Evolutionary conservation across 2,797 vertebrate species (phyloP), one percentile per base, ranked within the genome.

Genomic region (Lepus oiostolus): DNA sequence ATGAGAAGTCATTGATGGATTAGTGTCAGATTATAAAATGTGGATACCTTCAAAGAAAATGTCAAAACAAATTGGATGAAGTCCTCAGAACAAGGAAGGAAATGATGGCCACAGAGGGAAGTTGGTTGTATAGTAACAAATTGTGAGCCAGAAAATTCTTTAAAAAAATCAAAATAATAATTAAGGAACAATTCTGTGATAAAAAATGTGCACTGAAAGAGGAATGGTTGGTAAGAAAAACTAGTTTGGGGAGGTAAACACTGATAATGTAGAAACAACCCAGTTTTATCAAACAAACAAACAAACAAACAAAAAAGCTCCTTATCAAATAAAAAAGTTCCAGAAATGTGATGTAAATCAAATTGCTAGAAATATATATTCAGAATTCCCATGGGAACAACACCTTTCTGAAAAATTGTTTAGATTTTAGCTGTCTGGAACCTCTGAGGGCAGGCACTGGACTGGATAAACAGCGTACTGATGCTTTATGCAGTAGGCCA

Each of bases 191-290:
- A 85, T 68, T 68, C 75, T 67, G 28, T 35, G 42, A 88, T 95
- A 63, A 75, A 88, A 87, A 76, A 87, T 71, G 47, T 70, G 7
- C 60, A 6, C 72, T 96, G 19, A 81, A 77, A 86, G 16, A 67
- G 65, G 80, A 88, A 42, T 12, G 2, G 0, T 22, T 30, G 28
- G 12, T 62, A 47, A 82, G 58, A 60, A 93, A 82, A 76, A 32
- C 26, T 77, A 50, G 19, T 35, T 95, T 88, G 2, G 42, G 35
- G 19, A 90, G n/a, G 26, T 12, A 82, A 86, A 88, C 19, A 28
- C 1, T 60, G 62, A 63, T 4, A 76, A 58, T 26, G 1, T 42
- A 30, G 50, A 72, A 4, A 62, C 0, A 26, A 30, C 65, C 32
- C 26, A 91, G 7, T 77, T 74, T 94, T 24, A 87, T 3, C 14